phyloP scores from a whole-genome alignment of 2,888 invertebrate species.

The Drosophila paranaensis region DNA sequence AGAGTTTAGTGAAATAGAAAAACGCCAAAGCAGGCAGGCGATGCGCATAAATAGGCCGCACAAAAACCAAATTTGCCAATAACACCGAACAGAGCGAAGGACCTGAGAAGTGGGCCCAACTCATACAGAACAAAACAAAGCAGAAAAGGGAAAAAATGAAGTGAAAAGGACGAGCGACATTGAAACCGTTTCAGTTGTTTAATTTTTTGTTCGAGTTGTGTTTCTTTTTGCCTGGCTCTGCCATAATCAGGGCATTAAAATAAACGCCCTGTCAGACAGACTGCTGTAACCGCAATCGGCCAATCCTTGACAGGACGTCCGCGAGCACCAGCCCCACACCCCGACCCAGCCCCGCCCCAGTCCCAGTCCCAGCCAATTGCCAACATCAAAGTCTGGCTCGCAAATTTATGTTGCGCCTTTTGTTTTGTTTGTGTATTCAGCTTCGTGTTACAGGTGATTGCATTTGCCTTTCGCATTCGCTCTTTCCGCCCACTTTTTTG shows the following conservation, averaged over 20 bases:
- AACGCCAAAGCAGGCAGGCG: conserved; percentile 49
- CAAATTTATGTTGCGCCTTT: conserved; percentile 58
- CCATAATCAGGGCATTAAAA: conserved; percentile 70
- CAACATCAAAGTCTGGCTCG: conserved; percentile 72
- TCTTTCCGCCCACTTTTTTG: conserved; percentile 14
- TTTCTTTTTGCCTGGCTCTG: conserved; percentile 37
- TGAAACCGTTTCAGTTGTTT: conserved; percentile 60
- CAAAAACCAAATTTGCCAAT: conserved; percentile 69
- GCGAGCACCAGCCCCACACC: conserved; percentile 18
- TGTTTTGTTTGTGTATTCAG: conserved; percentile 68
- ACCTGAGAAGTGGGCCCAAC: conserved; percentile 40
- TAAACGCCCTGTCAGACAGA: conserved; percentile 48
- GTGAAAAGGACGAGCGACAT: conserved; percentile 22
- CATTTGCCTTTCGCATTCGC: conserved; percentile 50
- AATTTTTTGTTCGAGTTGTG: conserved; percentile 41
- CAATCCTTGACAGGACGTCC: conserved; percentile 45
- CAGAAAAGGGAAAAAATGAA: not conserved
- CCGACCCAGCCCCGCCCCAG: not conserved
- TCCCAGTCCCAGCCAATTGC: conserved; percentile 49
- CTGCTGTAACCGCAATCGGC: conserved; percentile 25
- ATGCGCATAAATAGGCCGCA: conserved; percentile 67
- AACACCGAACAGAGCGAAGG: conserved; percentile 39
- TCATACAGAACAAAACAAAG: not conserved
- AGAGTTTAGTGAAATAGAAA: conserved; percentile 66
- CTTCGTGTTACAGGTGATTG: conserved; percentile 79